These are phyloP conservation scores for Xiphophorus maculatus DNA, from an alignment of 2,113 vertebrate genomes.

Conservation along the genomic window DNA sequence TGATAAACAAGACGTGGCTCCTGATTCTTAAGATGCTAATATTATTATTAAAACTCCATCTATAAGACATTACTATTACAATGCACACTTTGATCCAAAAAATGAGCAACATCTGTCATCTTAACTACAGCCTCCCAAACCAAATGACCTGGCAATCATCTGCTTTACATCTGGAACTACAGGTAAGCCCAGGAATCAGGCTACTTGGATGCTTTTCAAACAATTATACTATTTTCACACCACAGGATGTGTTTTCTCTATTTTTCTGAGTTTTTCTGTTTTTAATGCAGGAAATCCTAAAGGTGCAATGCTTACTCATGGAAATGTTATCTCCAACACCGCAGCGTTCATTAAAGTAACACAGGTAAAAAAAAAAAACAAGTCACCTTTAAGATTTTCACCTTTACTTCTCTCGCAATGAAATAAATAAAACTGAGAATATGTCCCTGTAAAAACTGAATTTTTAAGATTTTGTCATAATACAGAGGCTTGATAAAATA, in stretches of 20 bases:
- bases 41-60: not conserved
- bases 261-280: conserved; percentile 15
- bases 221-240: not conserved
- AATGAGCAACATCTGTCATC: conserved; percentile 36
- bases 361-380: conserved; percentile 82
- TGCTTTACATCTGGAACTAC: conserved; percentile 86
- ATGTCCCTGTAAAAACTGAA: too few relatives aligned
- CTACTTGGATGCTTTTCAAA: not conserved
- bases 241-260: not conserved
- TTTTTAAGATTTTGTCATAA: too few relatives aligned
- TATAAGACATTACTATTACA: too few relatives aligned
- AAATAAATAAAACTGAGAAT: too few relatives aligned
- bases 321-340: conserved; percentile 89
- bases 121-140: conserved; percentile 75
- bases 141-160: conserved; percentile 80
- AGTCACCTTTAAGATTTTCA: not conserved
- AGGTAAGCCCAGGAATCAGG: conserved; percentile 60
- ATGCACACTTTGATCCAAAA: not conserved
- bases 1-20: not conserved
- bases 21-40: too few relatives aligned
- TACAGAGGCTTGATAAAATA: too few relatives aligned
- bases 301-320: conserved; percentile 92
- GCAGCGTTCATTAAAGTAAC: conserved; percentile 90
- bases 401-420: too few relatives aligned
- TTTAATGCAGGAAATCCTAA: conserved; percentile 89